Base-by-base conservation (phyloP, 2,888 invertebrate species). In the Anthophora plumipes region DNA sequence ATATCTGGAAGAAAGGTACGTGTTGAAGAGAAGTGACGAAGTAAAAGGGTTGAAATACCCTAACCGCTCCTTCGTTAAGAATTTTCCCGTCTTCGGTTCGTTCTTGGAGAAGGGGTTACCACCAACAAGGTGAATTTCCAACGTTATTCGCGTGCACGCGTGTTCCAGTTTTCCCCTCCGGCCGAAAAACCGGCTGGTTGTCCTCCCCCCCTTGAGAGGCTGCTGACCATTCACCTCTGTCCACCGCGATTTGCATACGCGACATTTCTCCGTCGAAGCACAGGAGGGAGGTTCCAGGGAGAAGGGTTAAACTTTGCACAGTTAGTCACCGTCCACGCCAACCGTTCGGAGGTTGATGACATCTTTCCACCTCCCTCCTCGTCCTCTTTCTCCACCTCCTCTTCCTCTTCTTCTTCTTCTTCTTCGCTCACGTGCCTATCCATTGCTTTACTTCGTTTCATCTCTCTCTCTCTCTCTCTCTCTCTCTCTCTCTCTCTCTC, bases 281-380 rank as follows among this genome's bases (percentile, higher is more conserved):
- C 43, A 63, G 73, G 76, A 74, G 80, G 80, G 77, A 83, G 80
- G 80, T 79, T 87, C 75, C 78, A 72, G 66, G 61, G 80, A 73
- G 83, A 68, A 84, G 88, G 87, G 82, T 88, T 89, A 85, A 88
- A 88, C 87, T 88, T 88, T 89, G 87, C 89, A 87, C 89, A 85
- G 88, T 88, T 88, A 88, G 89, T 88, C 88, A 88, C 82, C 87
- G 87, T 85, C 78, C 82, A 73, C 76, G 82, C 46, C 77, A 64
- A 66, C 72, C 74, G 78, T 82, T 80, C 75, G 84, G 79, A 88
- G 88, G 88, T 88, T 88, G 89, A 88, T 87, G 88, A 88, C 85
- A 88, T 84, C 85, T 84, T 83, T 79, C 85, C 85, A 84, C 85
- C 84, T 77, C 83, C 69, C 82, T 66, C 31, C 59, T 66, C 72